phyloP scores from a whole-genome alignment of 2,113 vertebrate genomes.

The Melanostigma gelatinosum region DNA sequence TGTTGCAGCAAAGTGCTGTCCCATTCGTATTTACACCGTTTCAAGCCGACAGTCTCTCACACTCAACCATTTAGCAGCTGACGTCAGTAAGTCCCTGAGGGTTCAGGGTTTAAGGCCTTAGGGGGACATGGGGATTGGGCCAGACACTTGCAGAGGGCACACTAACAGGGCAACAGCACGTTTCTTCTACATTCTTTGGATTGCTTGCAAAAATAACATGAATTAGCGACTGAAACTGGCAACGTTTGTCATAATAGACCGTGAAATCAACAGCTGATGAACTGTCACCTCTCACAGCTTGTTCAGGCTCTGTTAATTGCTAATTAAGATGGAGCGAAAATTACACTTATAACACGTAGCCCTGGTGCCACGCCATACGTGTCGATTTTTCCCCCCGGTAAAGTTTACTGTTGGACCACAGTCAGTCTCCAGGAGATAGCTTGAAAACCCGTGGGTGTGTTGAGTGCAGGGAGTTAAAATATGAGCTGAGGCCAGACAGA shows the following conservation, averaged over 20 bases:
- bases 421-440: conserved; percentile 4
- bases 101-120: too few relatives aligned
- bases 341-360: background rate
- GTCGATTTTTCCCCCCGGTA: background rate
- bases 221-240: background rate
- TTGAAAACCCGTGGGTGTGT: conserved; percentile 26
- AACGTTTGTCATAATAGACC: background rate
- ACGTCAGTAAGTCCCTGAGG: too few relatives aligned
- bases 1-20: too few relatives aligned
- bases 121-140: too few relatives aligned
- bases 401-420: conserved; percentile 16
- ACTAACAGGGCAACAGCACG: background rate
- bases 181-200: background rate
- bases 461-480: conserved; percentile 34
- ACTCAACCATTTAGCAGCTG: too few relatives aligned
- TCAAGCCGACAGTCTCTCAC: too few relatives aligned
- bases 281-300: background rate
- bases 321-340: background rate
- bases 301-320: background rate
- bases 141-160: background rate
- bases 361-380: background rate
- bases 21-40: too few relatives aligned
- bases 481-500: conserved; percentile 38
- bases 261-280: background rate
- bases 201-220: background rate